Conservation (phyloP, 1,140 invertebrate species). For the Thaumetopoea pityocampa region DNA sequence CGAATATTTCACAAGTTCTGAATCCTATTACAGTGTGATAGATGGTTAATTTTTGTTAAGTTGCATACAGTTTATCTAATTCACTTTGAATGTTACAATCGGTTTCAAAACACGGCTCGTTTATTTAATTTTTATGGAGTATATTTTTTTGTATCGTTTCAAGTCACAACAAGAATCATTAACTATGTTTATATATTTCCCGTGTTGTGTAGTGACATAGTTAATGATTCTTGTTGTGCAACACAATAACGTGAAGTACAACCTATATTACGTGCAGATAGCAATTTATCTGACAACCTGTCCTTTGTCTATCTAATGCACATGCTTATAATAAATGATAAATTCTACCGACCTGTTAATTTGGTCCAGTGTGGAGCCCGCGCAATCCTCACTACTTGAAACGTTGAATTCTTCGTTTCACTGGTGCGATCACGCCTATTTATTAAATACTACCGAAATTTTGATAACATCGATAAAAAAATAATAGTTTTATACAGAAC, state of each 20-base stretch:
- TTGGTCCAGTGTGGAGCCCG: constrained; percentile 36
- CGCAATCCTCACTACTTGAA: constrained; percentile 66
- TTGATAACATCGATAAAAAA: constrained; percentile 30
- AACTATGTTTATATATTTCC: too few species aligned
- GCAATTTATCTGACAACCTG: constrained; percentile 1
- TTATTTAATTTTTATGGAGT: too few species aligned
- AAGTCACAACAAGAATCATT: too few species aligned
- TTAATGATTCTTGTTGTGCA: neutral
- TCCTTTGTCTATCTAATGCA: constrained; percentile 10
- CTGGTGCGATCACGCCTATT: constrained; percentile 51
- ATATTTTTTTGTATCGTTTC: too few species aligned
- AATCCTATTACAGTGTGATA: too few species aligned
- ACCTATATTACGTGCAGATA: constrained; percentile 4
- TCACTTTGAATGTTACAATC: too few species aligned
- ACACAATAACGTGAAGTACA: neutral
- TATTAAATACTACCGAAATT: constrained; percentile 31
- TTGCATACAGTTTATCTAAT: too few species aligned
- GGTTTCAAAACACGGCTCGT: too few species aligned
- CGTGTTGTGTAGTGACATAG: too few species aligned
- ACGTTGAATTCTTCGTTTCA: constrained; percentile 48
- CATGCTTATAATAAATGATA: constrained; percentile 5
- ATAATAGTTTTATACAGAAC: constrained; percentile 32
- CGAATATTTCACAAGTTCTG: constrained; percentile 20
- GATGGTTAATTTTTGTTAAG: too few species aligned
- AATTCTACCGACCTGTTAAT: constrained; percentile 40